phyloP scores from a whole-genome alignment of 2,113 vertebrate species.

The Ictalurus punctatus region DNA sequence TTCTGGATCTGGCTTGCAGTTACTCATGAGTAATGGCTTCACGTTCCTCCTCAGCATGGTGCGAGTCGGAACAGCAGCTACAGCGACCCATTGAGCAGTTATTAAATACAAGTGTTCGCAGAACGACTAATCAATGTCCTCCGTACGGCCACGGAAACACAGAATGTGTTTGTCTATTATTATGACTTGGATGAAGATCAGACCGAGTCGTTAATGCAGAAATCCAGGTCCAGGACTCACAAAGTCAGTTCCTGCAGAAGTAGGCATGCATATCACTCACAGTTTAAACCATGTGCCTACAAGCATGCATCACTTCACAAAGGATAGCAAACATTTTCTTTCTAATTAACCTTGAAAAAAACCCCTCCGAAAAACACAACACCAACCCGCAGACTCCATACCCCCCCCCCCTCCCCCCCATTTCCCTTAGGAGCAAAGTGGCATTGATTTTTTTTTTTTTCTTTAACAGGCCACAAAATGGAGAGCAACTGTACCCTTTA shows the following conservation, averaged over 20 bases:
- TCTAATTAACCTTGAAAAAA: not conserved
- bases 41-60: not conserved
- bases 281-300: not conserved
- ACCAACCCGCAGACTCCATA: not conserved
- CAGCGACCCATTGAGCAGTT: not conserved
- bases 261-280: not conserved
- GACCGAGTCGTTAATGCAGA: not conserved
- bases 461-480: constrained; percentile 31
- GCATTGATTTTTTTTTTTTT: constrained; percentile 47
- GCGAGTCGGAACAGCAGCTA: not conserved
- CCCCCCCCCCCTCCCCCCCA: too few species aligned
- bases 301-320: not conserved
- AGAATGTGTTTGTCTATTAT: not conserved
- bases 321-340: not conserved
- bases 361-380: not conserved
- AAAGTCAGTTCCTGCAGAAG: too few species aligned
- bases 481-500: constrained; percentile 46
- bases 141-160: not conserved
- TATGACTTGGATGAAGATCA: not conserved
- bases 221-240: not conserved
- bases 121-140: not conserved
- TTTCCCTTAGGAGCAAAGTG: constrained; percentile 48
- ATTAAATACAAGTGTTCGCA: not conserved
- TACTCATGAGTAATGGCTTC: not conserved
- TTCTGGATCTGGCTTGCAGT: not conserved